Evolutionary conservation across 1,140 invertebrate species (phyloP).

Genomic region (Euwallacea fornicatus): DNA sequence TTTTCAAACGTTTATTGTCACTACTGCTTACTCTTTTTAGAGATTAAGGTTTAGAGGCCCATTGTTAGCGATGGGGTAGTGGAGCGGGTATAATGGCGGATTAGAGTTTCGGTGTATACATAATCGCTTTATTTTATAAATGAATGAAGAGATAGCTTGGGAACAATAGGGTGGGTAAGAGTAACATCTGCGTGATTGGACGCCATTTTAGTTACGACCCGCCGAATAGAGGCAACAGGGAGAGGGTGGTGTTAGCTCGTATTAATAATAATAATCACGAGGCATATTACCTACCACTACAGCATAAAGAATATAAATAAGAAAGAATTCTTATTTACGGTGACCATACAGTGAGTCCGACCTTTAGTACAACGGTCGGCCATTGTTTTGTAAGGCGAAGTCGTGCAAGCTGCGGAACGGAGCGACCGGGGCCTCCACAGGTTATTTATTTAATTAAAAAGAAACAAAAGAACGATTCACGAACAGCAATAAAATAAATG

Average conservation of each 20-base stretch:
- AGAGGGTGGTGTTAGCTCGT: constrained; percentile 3
- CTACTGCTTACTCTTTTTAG: constrained; percentile 9
- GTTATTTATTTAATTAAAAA: constrained; percentile 32
- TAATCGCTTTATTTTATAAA: constrained; percentile 39
- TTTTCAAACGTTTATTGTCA: constrained; percentile 22
- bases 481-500: constrained; percentile 30
- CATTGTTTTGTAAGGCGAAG: constrained; percentile 20
- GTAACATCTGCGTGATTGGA: constrained; percentile 10
- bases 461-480: constrained; percentile 33
- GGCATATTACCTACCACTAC: too few species aligned
- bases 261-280: neutral
- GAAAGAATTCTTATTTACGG: too few species aligned
- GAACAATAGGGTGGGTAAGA: constrained; percentile 12
- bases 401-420: constrained; percentile 14
- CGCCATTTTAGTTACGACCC: constrained; percentile 8
- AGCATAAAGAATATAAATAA: too few species aligned
- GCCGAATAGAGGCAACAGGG: neutral
- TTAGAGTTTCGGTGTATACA: constrained; percentile 29
- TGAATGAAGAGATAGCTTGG: constrained; percentile 23
- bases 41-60: constrained; percentile 18
- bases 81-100: constrained; percentile 33
- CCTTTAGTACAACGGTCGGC: constrained; percentile 21
- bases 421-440: constrained; percentile 1
- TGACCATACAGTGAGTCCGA: neutral
- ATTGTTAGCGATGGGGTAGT: constrained; percentile 27